phyloP scores from a whole-genome alignment of 2,888 invertebrate genomes.

The Cerastoderma edule region DNA sequence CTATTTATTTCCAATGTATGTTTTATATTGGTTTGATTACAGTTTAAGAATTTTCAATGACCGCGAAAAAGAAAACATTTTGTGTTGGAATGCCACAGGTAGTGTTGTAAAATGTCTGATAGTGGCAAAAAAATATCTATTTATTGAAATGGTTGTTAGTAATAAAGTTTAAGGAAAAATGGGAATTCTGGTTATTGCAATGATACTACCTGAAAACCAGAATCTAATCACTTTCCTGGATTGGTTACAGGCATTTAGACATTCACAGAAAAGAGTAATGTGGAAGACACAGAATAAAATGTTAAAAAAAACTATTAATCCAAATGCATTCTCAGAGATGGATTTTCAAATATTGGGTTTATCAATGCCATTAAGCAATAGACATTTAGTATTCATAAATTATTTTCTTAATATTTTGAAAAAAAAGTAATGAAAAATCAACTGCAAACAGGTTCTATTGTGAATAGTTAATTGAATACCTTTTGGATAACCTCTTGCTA shows the following conservation, averaged over 20 bases:
- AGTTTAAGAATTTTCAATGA: background rate
- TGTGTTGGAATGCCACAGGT: conserved; percentile 34
- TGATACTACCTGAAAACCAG: too few relatives aligned
- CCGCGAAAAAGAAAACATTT: background rate
- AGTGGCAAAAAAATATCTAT: conserved; percentile 11
- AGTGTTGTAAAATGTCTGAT: conserved; percentile 13
- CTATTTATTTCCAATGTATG: background rate
- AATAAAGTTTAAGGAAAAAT: conserved; percentile 30
- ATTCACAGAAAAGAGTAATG: conserved; percentile 5
- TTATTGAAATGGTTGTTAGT: conserved; percentile 21
- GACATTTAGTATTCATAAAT: too few relatives aligned
- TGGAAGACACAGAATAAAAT: background rate
- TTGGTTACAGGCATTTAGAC: conserved; percentile 4
- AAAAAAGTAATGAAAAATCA: background rate
- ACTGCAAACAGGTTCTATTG: conserved; percentile 2
- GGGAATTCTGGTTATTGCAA: conserved; percentile 24
- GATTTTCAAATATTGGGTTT: too few relatives aligned
- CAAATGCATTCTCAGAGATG: too few relatives aligned
- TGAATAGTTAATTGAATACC: conserved; percentile 1
- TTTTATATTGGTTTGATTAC: too few relatives aligned
- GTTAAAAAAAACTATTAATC: background rate
- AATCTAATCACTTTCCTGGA: too few relatives aligned
- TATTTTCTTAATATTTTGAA: background rate
- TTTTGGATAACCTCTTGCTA: conserved; percentile 1
- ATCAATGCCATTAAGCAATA: background rate